These are phyloP conservation scores for Sitta carolinensis DNA, from an alignment of 2,797 vertebrate genomes.

Conservation along the genomic window DNA sequence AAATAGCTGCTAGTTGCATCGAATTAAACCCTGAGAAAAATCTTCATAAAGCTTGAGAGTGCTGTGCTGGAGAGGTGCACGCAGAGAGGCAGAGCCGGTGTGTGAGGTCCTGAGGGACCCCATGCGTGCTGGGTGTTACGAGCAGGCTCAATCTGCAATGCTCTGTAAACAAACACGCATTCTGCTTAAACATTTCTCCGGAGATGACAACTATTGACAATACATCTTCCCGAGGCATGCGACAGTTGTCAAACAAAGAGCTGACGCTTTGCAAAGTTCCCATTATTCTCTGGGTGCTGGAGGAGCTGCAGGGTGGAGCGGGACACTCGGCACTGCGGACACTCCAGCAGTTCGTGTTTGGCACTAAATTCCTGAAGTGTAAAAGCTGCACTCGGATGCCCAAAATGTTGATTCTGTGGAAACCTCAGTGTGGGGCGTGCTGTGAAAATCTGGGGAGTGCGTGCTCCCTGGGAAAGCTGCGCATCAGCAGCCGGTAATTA, in stretches of 20 bases:
- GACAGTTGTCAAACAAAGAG: not conserved
- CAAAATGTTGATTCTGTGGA: not conserved
- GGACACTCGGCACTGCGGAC: not conserved
- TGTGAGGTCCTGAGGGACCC: not conserved
- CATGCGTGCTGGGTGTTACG: not conserved
- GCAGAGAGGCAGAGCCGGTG: not conserved
- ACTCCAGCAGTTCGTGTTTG: not conserved
- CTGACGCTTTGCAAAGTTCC: not conserved
- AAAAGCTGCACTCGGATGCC: not conserved
- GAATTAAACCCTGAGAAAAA: slow-evolving; percentile 43
- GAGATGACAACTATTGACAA: slow-evolving; percentile 8
- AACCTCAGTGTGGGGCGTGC: not conserved
- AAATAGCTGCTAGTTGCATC: not conserved
- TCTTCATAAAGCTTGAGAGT: not conserved
- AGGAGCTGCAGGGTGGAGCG: not conserved
- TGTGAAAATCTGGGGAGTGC: not conserved
- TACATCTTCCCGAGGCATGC: not conserved
- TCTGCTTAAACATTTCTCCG: slow-evolving; percentile 11
- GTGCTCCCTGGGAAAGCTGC: not conserved
- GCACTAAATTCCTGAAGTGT: not conserved
- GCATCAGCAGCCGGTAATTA: not conserved
- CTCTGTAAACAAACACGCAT: not conserved
- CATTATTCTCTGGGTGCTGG: not conserved
- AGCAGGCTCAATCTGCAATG: not conserved
- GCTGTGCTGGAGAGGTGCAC: accelerated